A percentile compares a stretch with the other conserved stretches of the same genome.
Evolutionary conservation across 2,113 vertebrate species (phyloP).

Genomic region (Etia nguti): DNA sequence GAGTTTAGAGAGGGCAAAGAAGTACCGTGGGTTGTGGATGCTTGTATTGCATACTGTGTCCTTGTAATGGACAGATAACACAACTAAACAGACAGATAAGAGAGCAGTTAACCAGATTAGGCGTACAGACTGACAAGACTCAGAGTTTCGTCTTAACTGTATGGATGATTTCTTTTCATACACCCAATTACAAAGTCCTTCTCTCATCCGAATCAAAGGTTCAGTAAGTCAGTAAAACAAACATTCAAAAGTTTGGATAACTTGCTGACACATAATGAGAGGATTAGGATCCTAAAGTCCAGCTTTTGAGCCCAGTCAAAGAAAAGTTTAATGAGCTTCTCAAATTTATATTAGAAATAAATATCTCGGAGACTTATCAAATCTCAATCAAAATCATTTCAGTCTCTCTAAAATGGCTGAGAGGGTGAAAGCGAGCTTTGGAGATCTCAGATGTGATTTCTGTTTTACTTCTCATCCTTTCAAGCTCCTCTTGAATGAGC

Average conservation of each 20-base stretch:
- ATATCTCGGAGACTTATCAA: constrained; percentile 12
- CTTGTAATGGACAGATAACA: constrained; percentile 7
- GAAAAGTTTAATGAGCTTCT: constrained; percentile 44
- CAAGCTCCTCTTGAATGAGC: neutral
- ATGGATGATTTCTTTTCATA: neutral
- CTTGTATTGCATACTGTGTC: neutral
- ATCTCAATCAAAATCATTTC: neutral
- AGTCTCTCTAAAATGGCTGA: neutral
- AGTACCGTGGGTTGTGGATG: neutral
- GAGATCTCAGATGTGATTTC: constrained; percentile 4
- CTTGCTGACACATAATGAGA: constrained; percentile 23
- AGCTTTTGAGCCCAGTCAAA: constrained; percentile 35
- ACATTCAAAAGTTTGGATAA: constrained; percentile 10
- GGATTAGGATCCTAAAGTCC: constrained; percentile 18
- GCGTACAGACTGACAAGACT: neutral
- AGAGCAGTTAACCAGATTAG: neutral
- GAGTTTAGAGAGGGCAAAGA: neutral
- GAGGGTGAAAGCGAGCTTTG: neutral
- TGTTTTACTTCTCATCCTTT: constrained; percentile 3
- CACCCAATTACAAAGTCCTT: neutral
- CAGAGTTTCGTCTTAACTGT: neutral
- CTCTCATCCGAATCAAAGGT: neutral
- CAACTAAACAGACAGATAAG: constrained; percentile 5
- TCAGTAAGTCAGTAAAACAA: neutral
- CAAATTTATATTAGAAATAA: constrained; percentile 9